Evolutionary conservation across 1,140 invertebrate species (phyloP), one percentile per base, ranked within the genome.

Genomic region (Antheraea pernyi): DNA sequence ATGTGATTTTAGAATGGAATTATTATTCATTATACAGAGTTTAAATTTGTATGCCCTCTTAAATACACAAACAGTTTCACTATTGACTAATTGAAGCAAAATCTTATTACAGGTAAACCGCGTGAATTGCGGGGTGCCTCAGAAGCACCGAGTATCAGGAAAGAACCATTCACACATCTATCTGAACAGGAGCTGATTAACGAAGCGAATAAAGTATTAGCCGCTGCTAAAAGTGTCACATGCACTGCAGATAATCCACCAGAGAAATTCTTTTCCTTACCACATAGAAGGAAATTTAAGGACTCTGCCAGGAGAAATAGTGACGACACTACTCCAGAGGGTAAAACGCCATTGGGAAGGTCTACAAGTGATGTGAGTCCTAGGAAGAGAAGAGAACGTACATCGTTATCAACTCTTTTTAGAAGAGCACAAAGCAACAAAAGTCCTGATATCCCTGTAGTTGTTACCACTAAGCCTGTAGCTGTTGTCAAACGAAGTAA

Each of bases 201-300:
- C 79, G 95, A 96, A 88, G 95, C 96, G n/a, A 94, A 95, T 60
- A 93, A 93, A 76, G 94, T 96, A 11, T 91, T 96, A 22, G 92
- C 94, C 48, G 95, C 96, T 80, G 95, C 94, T 18, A 93, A 94
- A 77, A 94, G 94, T 79, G 92, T 95, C 65, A 93, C 94, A 37
- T 96, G 95, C 76, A 93, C 93, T 42, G 89, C 91, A 71, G 91
- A 93, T 71, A 80, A 92, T 78, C 84, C 88, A 16, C 93, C 93
- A 37, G 94, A 94, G 64, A 95, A 94, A 74, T 95, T 94, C 85
- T 95, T 94, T 81, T 95, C 94, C 19, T 85, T 95, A 46, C 95
- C 95, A 18, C 92, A 93, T 48, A 90, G 93, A 64, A 87, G 84
- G 75, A 93, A 86, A 77, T 86, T 89, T 73, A 83, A 88, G 13